Evolutionary conservation across 2,888 invertebrate species (phyloP), one percentile per base, ranked within the genome.

Genomic region (Agrochola lychnidis): DNA sequence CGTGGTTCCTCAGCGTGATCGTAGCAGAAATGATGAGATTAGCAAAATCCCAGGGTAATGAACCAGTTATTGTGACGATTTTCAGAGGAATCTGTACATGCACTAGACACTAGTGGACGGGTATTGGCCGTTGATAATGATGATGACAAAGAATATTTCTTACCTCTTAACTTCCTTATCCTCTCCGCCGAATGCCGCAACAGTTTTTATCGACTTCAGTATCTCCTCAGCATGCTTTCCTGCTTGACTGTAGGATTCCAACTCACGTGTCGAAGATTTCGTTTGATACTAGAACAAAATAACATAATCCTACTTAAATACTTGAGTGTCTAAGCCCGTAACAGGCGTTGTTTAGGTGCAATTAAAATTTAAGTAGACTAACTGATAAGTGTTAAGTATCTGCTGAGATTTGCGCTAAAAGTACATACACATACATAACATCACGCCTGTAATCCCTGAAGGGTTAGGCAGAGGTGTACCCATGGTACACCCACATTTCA

Each of bases 211-310:
- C 1, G 98, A 97, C 66, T 98, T 97, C 56, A 98, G 94, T 0
- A 98, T 98, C 92, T 98, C 98, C 91, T 98, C 98, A 0, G 98
- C 98, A 42, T 98, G 98, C 76, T 97, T 97, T 1, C 98, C 98
- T 0, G 98, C 98, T 86, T 97, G 97, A 22, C 98, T 98, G 93
- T 99, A 99, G 0, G 97, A 97, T 70, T 97, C 97, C 89, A 98
- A 94, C 89, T 98, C 98, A 86, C 97, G 97, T 51, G 97, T 97
- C 0, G 98, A 97, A 36, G 98, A 95, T n/a, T 97, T 97, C 36
- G 97, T 97, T 93, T 98, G 98, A 83, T 96, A 96, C 96, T 96
- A 84, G 59, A 85, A 88, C n/a, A 73, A 71, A 78, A 74, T 62
- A 73, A 53, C 42, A 72, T 67, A 73, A 70, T 70, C 48, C 22